A percentile compares a stretch with the other conserved stretches of the same genome.
Evolutionary conservation across 2,113 vertebrate genomes (phyloP).

Genomic region (Anseranas semipalmata): DNA sequence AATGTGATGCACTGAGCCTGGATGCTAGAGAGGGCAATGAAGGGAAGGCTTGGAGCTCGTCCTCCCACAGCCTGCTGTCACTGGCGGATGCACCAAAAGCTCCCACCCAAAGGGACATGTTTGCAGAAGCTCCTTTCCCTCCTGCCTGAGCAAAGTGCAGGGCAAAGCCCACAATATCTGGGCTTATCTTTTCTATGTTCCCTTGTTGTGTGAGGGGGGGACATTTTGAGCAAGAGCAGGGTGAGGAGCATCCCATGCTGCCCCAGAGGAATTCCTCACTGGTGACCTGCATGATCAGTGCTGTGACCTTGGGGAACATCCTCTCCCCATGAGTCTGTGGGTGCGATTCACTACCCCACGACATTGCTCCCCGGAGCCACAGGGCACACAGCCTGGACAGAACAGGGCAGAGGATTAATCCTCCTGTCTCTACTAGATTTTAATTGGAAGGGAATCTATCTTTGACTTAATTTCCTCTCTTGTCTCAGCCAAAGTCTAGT

Average conservation of each 20-base stretch:
- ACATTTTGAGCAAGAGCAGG: neutral
- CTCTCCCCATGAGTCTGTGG: rapidly evolving
- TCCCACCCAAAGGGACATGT: rapidly evolving
- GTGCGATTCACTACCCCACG: rapidly evolving
- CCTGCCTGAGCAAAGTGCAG: neutral
- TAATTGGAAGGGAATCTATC: slow-evolving; percentile 28
- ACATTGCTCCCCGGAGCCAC: rapidly evolving
- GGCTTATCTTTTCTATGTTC: neutral
- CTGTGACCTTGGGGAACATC: rapidly evolving
- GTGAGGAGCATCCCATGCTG: neutral
- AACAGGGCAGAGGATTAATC: neutral
- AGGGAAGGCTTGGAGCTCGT: neutral
- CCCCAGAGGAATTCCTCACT: neutral
- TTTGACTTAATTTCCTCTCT: slow-evolving; percentile 40
- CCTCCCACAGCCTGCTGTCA: neutral
- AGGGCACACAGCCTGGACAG: rapidly evolving
- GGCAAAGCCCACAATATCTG: neutral
- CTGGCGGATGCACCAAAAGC: neutral
- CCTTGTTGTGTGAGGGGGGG: rapidly evolving
- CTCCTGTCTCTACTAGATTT: neutral
- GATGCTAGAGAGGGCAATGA: neutral
- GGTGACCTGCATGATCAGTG: neutral
- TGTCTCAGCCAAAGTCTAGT: slow-evolving; percentile 1
- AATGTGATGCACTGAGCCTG: neutral
- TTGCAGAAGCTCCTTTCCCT: neutral